Evolutionary conservation across 2,888 invertebrate genomes (phyloP), one percentile per base, ranked within the genome.

Genomic region (Embidobia sp.): DNA sequence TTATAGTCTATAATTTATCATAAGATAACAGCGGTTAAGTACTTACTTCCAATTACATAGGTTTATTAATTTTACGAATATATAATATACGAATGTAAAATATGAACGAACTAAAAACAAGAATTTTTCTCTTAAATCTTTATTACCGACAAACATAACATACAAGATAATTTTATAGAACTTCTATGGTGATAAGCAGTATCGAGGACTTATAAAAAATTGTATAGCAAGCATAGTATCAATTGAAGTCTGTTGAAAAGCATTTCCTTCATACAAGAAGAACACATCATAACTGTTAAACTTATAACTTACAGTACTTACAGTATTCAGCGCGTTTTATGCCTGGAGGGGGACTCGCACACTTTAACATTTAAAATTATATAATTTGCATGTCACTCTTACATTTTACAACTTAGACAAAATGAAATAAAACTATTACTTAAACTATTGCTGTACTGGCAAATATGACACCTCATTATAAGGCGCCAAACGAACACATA

Each of bases 311-410:
- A 61, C 11, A 73, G 69, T 78, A 74, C 74, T 66, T 74, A 78
- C 69, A 78, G 70, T 74, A 78, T 75, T 78, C 67, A 69, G 76
- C 72, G 75, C 75, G 29, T 75, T 66, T 70, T 53, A 59, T 75
- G 73, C 64, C 79, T 75, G 74, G 75, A 79, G 75, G 75, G 75
- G 75, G 72, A 79, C 77, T 72, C 53, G 59, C 61, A 74, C 55
- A 69, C 69, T 49, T 67, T 46, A 10, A 49, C 35, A 53, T 72
- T 48, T 55, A 35, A 42, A 35, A 66, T 44, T 51, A 66, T 8
- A 53, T 27, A 48, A 42, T n/a, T 49, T 44, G 33, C 29, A 44
- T 31, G 27, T 49, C 27, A 49, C 44, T 64, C 70, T 48, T 76
- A 59, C 15, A 51, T 57, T 48, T 51, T 42, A 46, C 13, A 6